Conservation (phyloP, 2,888 invertebrate genomes). For the Gerris lacustris region DNA sequence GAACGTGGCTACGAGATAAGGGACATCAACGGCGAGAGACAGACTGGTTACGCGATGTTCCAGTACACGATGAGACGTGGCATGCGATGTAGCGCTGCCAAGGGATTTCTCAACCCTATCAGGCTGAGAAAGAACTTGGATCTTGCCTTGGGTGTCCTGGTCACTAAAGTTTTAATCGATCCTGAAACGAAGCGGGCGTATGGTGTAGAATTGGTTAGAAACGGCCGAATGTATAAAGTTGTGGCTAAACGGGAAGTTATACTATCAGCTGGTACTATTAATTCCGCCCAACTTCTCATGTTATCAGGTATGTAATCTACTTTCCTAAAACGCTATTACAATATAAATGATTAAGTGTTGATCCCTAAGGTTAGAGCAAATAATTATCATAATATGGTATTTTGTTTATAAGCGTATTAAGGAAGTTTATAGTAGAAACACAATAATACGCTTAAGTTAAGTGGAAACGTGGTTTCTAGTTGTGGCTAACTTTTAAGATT, state of each 20-base stretch:
- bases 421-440: too few species aligned
- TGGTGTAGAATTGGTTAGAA: constrained; percentile 65
- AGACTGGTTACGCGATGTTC: constrained; percentile 75
- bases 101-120: constrained; percentile 71
- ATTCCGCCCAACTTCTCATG: constrained; percentile 82
- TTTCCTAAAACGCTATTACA: constrained; percentile 31
- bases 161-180: constrained; percentile 62
- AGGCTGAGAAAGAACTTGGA: constrained; percentile 65
- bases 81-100: constrained; percentile 68
- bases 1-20: constrained; percentile 81
- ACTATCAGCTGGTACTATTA: constrained; percentile 78
- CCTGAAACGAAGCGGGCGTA: constrained; percentile 57
- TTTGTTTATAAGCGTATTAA: too few species aligned
- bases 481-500: too few species aligned
- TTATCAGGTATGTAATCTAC: constrained; percentile 41
- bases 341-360: constrained; percentile 21
- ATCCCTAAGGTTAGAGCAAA: too few species aligned
- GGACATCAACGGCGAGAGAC: constrained; percentile 74
- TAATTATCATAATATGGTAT: too few species aligned
- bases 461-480: too few species aligned
- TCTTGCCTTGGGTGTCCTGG: constrained; percentile 64
- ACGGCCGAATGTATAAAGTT: constrained; percentile 46
- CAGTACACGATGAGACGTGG: constrained; percentile 82
- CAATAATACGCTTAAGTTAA: too few species aligned
- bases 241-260: constrained; percentile 70